These are phyloP conservation scores for Lepisosteus oculatus DNA, from an alignment of 2,113 vertebrate species.

Conservation along the genomic window DNA sequence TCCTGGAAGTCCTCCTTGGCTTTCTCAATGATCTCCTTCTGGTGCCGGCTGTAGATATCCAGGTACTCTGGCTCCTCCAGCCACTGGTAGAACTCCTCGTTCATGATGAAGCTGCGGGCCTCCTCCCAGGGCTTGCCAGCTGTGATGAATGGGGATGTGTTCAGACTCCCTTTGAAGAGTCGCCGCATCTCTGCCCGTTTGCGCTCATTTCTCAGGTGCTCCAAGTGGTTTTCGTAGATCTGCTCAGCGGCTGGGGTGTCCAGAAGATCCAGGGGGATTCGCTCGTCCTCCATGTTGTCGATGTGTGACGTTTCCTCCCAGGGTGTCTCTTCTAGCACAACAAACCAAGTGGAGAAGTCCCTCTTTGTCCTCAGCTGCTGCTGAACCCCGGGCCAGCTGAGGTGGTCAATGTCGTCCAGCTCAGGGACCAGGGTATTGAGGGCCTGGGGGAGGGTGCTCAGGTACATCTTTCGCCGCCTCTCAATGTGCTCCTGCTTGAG, in stretches of 20 bases:
- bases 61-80: constrained; percentile 84
- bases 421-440: constrained; percentile 77
- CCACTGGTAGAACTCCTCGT: constrained; percentile 92
- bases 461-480: constrained; percentile 75
- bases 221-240: constrained; percentile 80
- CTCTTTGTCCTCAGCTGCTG: constrained; percentile 85
- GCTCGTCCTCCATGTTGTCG: constrained; percentile 78
- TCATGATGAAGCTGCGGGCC: constrained; percentile 94
- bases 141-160: constrained; percentile 84
- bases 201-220: constrained; percentile 80
- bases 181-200: constrained; percentile 81
- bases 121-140: constrained; percentile 96
- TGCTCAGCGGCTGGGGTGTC: constrained; percentile 75
- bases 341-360: constrained; percentile 88
- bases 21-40: constrained; percentile 90
- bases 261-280: constrained; percentile 90
- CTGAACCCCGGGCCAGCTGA: constrained; percentile 80
- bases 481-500: constrained; percentile 95
- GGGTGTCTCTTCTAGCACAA: constrained; percentile 89
- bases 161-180: constrained; percentile 86
- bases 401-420: constrained; percentile 85
- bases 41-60: constrained; percentile 91
- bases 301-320: constrained; percentile 88
- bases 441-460: constrained; percentile 77
- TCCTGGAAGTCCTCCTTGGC: constrained; percentile 98